Evolutionary conservation across 1,140 invertebrate genomes (phyloP), one percentile per base, ranked within the genome.

Genomic region (Euura saliciscinereae): DNA sequence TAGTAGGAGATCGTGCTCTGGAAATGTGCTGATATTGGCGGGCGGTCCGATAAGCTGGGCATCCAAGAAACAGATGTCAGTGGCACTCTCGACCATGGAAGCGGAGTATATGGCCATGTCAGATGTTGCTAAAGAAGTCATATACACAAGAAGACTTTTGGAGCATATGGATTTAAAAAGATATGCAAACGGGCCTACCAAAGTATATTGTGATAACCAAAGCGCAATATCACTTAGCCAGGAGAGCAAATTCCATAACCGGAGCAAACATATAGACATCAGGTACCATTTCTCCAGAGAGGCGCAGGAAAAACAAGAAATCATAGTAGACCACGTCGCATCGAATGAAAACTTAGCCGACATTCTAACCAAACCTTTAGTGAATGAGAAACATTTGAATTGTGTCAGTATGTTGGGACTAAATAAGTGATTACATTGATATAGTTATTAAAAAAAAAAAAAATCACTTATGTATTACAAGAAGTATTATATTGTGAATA

Each of bases 21-120:
- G 76, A 28, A 76, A 71, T 45, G 45, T 75, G 6, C 51, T 80
- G n/a, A 46, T 70, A 0, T 66, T 75, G 5, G 74, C 66, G 28
- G 76, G 71, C 0, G 71, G 46, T 8, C 2, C 77, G 8, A 67
- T 80, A 45, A 73, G 73, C 43, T 83, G 79, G 81, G 59, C 45
- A 0, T 77, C 67, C 45, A 78, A 78, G 70, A 83, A 80, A 68
- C 82, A 84, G 71, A 66, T 59, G 2, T 71, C 73, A 0, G 74
- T 79, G 2, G 73, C 77, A 2, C 51, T 86, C 28, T 85, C 80
- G 0, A 82, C 79, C 0, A 85, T 80, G 71, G 80, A 88, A 66
- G 77, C 80, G 0, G 84, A 88, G 71, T 88, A 86, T 51, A 73
- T 82, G 6, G 79, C 82, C 4, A 59, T 82, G 2, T 74, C 75